phyloP scores from a whole-genome alignment of 2,888 invertebrate genomes.

The Stratiomys singularior region DNA sequence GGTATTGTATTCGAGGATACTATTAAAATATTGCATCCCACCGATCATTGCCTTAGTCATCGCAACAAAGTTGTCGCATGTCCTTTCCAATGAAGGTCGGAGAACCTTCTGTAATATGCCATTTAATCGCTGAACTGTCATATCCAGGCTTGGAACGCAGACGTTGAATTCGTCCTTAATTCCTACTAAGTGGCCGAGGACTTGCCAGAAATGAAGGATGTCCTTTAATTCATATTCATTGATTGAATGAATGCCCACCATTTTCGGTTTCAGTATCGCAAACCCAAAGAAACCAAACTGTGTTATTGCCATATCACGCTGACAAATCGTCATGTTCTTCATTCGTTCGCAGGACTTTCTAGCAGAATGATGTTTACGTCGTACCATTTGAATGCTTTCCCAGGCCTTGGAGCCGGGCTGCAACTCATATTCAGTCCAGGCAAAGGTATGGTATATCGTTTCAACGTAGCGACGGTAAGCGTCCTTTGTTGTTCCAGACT shows the following conservation, averaged over 20 bases:
- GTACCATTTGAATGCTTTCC: slow-evolving; percentile 74
- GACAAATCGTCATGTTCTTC: slow-evolving; percentile 72
- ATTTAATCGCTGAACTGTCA: slow-evolving; percentile 69
- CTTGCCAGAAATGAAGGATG: slow-evolving; percentile 85
- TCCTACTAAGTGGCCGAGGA: slow-evolving; percentile 83
- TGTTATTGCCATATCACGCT: slow-evolving; percentile 85
- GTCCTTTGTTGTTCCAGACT: slow-evolving; percentile 72
- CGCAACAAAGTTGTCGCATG: slow-evolving; percentile 72
- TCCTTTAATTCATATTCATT: slow-evolving; percentile 74
- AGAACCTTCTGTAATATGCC: slow-evolving; percentile 71
- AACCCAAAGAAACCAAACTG: slow-evolving; percentile 90
- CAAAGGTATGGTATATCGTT: slow-evolving; percentile 79
- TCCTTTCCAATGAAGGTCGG: slow-evolving; percentile 71
- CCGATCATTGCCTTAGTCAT: slow-evolving; percentile 74
- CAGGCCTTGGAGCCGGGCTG: slow-evolving; percentile 72
- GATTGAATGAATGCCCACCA: slow-evolving; percentile 73
- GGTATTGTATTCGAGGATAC: slow-evolving; percentile 69
- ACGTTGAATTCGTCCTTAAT: slow-evolving; percentile 84
- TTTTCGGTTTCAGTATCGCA: slow-evolving; percentile 71
- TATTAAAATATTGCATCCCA: slow-evolving; percentile 77
- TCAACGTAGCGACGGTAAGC: slow-evolving; percentile 82
- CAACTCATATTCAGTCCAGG: slow-evolving; percentile 82
- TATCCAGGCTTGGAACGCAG: slow-evolving; percentile 71
- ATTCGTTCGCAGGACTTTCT: slow-evolving; percentile 66
- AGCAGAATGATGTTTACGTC: slow-evolving; percentile 74